Evolutionary conservation across 2,888 invertebrate genomes (phyloP).

Genomic region (Amorpha juglandis): DNA sequence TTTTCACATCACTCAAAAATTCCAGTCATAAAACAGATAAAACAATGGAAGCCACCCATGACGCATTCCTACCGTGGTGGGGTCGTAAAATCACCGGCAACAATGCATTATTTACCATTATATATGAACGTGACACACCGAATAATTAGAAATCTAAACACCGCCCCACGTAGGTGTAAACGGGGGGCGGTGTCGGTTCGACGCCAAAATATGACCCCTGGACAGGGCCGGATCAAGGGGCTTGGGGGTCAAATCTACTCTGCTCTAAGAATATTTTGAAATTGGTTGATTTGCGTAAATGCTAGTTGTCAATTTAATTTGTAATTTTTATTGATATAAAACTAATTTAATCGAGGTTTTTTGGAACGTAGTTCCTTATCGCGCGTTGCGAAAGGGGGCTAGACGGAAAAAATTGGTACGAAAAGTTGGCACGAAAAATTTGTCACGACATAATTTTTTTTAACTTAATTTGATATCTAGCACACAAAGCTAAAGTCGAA

Average conservation of each 20-base stretch:
- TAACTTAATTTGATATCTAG: too few relatives aligned
- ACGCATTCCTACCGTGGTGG: constrained; percentile 65
- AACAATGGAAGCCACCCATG: constrained; percentile 71
- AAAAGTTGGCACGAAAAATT: too few relatives aligned
- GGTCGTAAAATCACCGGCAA: constrained; percentile 79
- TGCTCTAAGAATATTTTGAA: neutral
- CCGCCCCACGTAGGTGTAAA: constrained; percentile 76
- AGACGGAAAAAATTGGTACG: too few relatives aligned
- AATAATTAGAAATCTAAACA: constrained; percentile 80
- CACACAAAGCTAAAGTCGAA: too few relatives aligned
- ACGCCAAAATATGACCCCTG: constrained; percentile 63
- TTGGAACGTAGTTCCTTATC: too few relatives aligned
- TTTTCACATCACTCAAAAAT: constrained; percentile 38
- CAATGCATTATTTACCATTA: constrained; percentile 83
- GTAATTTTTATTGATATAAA: too few relatives aligned
- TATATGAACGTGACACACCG: constrained; percentile 77
- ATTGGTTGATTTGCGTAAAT: neutral
- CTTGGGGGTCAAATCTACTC: constrained; percentile 4
- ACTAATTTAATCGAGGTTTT: too few relatives aligned
- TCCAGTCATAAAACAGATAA: constrained; percentile 43
- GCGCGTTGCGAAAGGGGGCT: too few relatives aligned
- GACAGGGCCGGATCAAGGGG: neutral
- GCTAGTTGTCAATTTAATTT: neutral
- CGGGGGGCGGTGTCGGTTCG: constrained; percentile 66
- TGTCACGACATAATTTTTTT: too few relatives aligned